A percentile compares a stretch with the other conserved stretches of the same genome.
Conservation (phyloP, 2,888 invertebrate species). For the Lagria hirta region DNA sequence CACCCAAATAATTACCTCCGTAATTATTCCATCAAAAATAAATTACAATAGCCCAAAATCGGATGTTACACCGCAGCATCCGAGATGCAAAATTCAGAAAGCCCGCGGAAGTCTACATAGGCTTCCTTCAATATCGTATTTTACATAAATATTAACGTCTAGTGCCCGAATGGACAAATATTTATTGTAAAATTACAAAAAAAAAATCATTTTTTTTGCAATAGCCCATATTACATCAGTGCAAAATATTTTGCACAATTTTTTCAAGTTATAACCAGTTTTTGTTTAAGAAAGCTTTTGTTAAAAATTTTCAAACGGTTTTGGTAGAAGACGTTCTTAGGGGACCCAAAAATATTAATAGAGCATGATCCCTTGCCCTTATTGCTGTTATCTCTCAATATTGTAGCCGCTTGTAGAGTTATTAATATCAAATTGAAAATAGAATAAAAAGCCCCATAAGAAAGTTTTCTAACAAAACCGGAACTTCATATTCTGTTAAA, state of each 20-base stretch:
- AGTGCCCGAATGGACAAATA: conserved; percentile 56
- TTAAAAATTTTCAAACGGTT: too few species aligned
- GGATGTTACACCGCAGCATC: conserved; percentile 17
- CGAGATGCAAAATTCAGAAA: conserved; percentile 46
- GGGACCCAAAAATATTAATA: conserved; percentile 43
- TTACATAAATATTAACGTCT: conserved; percentile 56
- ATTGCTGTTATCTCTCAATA: conserved; percentile 15
- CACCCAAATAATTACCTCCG: conserved; percentile 35
- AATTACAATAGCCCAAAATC: conserved; percentile 52
- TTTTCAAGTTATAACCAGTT: conserved; percentile 45
- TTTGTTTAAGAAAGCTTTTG: conserved; percentile 38
- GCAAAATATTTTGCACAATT: conserved; percentile 38
- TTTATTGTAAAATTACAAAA: conserved; percentile 56
- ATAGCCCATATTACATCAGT: conserved; percentile 52
- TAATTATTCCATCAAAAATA: conserved; percentile 39
- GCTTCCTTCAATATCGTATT: conserved; percentile 46
- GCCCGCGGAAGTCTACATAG: conserved; percentile 33
- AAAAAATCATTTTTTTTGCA: conserved; percentile 51
- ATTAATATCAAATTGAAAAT: conserved; percentile 18
- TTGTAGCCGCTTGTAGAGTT: conserved; percentile 8
- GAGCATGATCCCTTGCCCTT: conserved; percentile 21
- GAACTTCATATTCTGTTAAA: conserved; percentile 45
- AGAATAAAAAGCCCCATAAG: conserved; percentile 36
- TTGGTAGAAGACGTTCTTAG: conserved; percentile 35
- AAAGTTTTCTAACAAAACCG: conserved; percentile 9